Percentiles rank a stretch among this genome's conserved stretches.
These are phyloP conservation scores for Fundulus diaphanus DNA, from an alignment of 2,797 vertebrate genomes.

Conservation along the genomic window DNA sequence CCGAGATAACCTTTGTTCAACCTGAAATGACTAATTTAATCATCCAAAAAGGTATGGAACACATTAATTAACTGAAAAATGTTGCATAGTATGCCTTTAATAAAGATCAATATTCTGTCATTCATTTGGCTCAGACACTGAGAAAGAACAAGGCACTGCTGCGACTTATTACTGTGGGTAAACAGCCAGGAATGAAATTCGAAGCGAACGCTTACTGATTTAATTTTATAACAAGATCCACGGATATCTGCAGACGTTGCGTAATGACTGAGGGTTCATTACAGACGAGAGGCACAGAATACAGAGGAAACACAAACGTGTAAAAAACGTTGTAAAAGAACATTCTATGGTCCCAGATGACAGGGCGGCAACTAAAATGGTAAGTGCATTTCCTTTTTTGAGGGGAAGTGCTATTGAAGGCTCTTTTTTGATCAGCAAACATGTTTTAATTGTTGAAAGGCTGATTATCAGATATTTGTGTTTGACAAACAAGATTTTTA, in stretches of 20 bases:
- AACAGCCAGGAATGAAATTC: neutral
- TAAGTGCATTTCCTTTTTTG: too few species aligned
- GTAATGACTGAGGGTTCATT: too few species aligned
- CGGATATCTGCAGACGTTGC: neutral
- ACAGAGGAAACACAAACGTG: neutral
- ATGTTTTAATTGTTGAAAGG: too few species aligned
- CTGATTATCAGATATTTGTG: neutral
- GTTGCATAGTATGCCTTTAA: too few species aligned
- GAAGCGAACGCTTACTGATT: neutral
- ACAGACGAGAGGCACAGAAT: too few species aligned
- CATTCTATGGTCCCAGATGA: neutral
- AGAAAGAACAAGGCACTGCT: neutral
- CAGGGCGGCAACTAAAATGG: neutral
- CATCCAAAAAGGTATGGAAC: too few species aligned
- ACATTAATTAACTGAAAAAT: too few species aligned
- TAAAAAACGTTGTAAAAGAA: neutral
- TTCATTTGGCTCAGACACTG: neutral
- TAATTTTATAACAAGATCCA: neutral
- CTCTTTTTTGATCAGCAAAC: too few species aligned
- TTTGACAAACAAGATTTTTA: neutral
- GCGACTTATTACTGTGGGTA: neutral
- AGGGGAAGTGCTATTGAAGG: too few species aligned
- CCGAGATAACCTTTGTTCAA: too few species aligned
- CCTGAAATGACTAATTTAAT: too few species aligned
- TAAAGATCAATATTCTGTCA: neutral